A percentile compares a stretch with the other conserved stretches of the same genome.
Conservation (phyloP, 2,113 vertebrate species). For the Mungos mungo region DNA sequence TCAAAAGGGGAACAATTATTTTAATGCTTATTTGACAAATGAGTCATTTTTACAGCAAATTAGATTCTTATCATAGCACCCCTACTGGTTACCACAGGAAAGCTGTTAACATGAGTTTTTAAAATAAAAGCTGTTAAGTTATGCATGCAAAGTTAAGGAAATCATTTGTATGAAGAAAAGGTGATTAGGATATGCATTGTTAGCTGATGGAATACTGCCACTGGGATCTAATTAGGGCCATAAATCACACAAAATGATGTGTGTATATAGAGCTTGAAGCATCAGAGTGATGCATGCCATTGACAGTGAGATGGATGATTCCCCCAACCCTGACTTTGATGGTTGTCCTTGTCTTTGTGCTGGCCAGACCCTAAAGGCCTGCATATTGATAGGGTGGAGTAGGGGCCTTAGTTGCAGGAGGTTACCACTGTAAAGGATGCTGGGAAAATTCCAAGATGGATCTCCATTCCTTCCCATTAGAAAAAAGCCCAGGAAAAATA, state of each 20-base stretch:
- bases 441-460: constrained; percentile 56
- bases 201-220: constrained; percentile 88
- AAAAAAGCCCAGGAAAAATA: constrained; percentile 10
- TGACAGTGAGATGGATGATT: constrained; percentile 61
- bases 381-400: constrained; percentile 45
- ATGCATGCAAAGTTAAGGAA: constrained; percentile 88
- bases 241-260: constrained; percentile 87
- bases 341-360: constrained; percentile 24
- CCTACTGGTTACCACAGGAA: constrained; percentile 88
- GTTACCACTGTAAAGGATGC: background rate
- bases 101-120: constrained; percentile 86
- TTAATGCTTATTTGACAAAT: constrained; percentile 97
- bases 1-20: constrained; percentile 99
- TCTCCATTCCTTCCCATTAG: background rate
- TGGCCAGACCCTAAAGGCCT: background rate
- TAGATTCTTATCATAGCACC: constrained; percentile 94
- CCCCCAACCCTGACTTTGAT: constrained; percentile 41
- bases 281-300: constrained; percentile 73
- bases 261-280: constrained; percentile 80
- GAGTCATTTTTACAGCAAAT: constrained; percentile 95
- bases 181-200: constrained; percentile 90
- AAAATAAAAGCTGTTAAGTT: constrained; percentile 90
- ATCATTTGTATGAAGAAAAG: constrained; percentile 88
- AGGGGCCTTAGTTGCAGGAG: constrained; percentile 35
- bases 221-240: constrained; percentile 89